Evolutionary conservation across 2,113 vertebrate species (phyloP), one percentile per base, ranked within the genome.

Genomic region (Protobothrops mucrosquamatus): DNA sequence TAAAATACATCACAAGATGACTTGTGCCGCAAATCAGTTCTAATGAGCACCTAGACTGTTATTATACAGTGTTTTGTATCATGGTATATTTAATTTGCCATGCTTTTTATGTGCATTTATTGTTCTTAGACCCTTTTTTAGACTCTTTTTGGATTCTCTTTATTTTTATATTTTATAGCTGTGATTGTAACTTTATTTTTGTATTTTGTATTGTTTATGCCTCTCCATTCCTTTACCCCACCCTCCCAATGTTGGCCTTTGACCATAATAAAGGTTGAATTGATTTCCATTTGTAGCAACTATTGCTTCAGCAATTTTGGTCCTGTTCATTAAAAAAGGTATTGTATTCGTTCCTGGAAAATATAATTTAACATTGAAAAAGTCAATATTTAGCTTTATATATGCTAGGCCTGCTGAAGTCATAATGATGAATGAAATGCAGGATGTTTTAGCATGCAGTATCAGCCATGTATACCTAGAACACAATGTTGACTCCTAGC

Each of bases 311-410:
- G 74, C 88, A 89, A 61, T 22, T 93, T 85, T 92, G 39, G 0
- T n/a, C 85, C 51, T 94, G 34, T 95, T 95, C 87, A 43, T 64
- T 61, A 89, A 89, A 91, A 93, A 96, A 95, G 46, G 55, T 93
- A 4, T 93, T 85, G 26, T 92, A 51, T 74, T 91, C 87, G 43
- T 87, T 95, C 95, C 94, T n/a, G 1, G 92, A 94, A 95, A 93
- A 94, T 96, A 93, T 93, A 93, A n/a, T 0, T 7, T 93, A 55
- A 3, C 86, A 18, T 88, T 3, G 0, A 93, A 90, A 56, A 57
- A 96, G 61, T 91, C 51, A 89, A 85, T 46, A 52, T 24, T 95
- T 55, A 51, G 90, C 56, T 94, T 52, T 92, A 34, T 92, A 93
- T 92, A 1, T 11, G 87, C 86, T 94, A 55, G 95, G 90, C 95